These are phyloP conservation scores for Terrapene triunguis DNA, from an alignment of 2,113 vertebrate genomes.

Conservation along the genomic window DNA sequence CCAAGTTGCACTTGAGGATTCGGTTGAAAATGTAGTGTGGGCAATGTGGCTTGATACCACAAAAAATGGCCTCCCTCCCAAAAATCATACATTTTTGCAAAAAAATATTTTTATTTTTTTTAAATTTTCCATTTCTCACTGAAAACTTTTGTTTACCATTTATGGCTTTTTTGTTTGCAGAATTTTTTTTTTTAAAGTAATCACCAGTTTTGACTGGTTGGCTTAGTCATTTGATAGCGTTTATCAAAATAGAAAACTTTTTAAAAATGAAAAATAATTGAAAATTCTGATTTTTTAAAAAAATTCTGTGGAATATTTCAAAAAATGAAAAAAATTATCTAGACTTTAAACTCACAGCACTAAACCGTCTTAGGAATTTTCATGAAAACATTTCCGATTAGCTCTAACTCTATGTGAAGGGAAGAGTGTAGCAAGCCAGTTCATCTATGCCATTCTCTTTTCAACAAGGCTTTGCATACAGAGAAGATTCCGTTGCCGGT, in stretches of 20 bases:
- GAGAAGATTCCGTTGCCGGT: neutral
- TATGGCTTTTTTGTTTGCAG: neutral
- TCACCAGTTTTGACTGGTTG: neutral
- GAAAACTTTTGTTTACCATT: neutral
- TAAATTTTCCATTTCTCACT: neutral
- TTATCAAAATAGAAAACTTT: neutral
- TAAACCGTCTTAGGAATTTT: neutral
- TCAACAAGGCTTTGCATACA: neutral
- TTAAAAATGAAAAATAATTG: neutral
- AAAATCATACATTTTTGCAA: neutral
- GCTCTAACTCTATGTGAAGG: neutral
- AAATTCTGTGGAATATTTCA: neutral
- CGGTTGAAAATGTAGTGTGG: neutral
- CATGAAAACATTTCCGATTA: neutral
- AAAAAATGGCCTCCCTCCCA: neutral
- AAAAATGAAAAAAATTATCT: neutral
- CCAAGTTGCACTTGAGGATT: neutral
- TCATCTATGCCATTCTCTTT: neutral
- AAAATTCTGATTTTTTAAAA: neutral
- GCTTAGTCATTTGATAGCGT: neutral
- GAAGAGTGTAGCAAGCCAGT: neutral
- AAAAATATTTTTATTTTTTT: neutral
- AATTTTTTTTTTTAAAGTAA: neutral
- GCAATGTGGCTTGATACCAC: neutral
- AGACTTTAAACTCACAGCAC: neutral